A percentile compares a stretch with the other conserved stretches of the same genome.
These are phyloP conservation scores for Habrosyne pyritoides DNA, from an alignment of 2,888 invertebrate genomes.

Conservation along the genomic window DNA sequence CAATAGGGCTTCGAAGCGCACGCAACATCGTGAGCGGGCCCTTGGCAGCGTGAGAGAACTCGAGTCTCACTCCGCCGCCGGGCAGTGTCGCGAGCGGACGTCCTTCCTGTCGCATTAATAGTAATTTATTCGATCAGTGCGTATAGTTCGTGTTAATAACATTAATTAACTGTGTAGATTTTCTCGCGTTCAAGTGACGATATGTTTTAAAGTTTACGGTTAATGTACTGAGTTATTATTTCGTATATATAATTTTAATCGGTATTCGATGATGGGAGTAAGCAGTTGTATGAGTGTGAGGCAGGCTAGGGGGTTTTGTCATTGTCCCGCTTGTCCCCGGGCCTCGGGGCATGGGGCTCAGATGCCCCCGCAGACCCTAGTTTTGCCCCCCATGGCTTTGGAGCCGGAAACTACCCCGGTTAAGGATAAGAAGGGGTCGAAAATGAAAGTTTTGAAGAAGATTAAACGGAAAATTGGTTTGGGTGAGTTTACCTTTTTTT, in stretches of 20 bases:
- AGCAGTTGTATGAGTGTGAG: constrained; percentile 84
- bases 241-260: background rate
- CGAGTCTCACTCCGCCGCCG: constrained; percentile 62
- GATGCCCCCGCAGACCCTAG: constrained; percentile 75
- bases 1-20: constrained; percentile 40
- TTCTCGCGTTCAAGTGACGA: constrained; percentile 22
- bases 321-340: constrained; percentile 80
- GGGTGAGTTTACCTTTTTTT: constrained; percentile 85
- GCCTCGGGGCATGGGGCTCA: constrained; percentile 60
- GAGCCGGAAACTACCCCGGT: constrained; percentile 76
- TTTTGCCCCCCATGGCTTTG: constrained; percentile 75
- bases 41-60: constrained; percentile 22
- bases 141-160: background rate
- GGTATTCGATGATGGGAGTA: constrained; percentile 75
- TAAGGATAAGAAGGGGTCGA: constrained; percentile 81
- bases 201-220: constrained; percentile 35
- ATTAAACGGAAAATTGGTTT: constrained; percentile 94
- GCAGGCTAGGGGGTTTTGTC: constrained; percentile 81
- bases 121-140: constrained; percentile 18
- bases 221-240: constrained; percentile 1
- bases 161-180: background rate
- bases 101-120: constrained; percentile 45
- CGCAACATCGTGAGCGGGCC: constrained; percentile 44
- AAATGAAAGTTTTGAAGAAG: constrained; percentile 95
- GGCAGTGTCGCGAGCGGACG: constrained; percentile 66